phyloP scores from a whole-genome alignment of 2,113 vertebrate species.

The Callionymus lyra region DNA sequence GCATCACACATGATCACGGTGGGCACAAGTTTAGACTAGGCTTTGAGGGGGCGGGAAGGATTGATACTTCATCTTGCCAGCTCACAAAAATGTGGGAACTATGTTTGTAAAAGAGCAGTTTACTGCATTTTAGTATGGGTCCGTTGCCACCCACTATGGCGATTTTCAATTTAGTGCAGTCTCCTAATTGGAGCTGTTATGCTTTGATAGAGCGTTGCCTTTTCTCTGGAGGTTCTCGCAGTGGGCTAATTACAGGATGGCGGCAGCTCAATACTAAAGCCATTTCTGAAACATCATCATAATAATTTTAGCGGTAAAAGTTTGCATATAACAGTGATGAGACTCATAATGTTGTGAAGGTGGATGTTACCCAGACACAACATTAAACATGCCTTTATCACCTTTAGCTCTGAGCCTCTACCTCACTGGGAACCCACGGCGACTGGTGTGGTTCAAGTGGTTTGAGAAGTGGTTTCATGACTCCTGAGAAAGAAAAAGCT shows the following conservation, averaged over 20 bases:
- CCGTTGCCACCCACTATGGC: constrained; percentile 28
- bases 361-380: no score
- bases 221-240: constrained; percentile 39
- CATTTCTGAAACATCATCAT: constrained; percentile 39
- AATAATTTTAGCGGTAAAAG: constrained; percentile 51
- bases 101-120: constrained; percentile 25
- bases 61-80: constrained; percentile 13
- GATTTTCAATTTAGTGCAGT: constrained; percentile 20
- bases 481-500: constrained; percentile 60
- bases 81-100: constrained; percentile 8
- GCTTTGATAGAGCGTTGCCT: constrained; percentile 40
- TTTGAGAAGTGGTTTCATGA: constrained; percentile 43
- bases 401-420: background rate
- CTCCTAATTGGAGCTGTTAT: constrained; percentile 45
- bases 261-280: constrained; percentile 41
- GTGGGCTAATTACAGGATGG: constrained; percentile 41
- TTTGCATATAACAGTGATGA: constrained; percentile 14
- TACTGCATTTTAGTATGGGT: constrained; percentile 32
- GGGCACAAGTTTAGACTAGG: constrained; percentile 18
- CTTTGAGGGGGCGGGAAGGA: constrained; percentile 7
- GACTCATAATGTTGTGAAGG: no score
- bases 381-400: no score
- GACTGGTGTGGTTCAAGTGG: background rate
- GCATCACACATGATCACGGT: constrained; percentile 28
- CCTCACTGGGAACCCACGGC: background rate